These are phyloP conservation scores for Anoura caudifer DNA, from an alignment of 2,113 vertebrate genomes.

Conservation along the genomic window DNA sequence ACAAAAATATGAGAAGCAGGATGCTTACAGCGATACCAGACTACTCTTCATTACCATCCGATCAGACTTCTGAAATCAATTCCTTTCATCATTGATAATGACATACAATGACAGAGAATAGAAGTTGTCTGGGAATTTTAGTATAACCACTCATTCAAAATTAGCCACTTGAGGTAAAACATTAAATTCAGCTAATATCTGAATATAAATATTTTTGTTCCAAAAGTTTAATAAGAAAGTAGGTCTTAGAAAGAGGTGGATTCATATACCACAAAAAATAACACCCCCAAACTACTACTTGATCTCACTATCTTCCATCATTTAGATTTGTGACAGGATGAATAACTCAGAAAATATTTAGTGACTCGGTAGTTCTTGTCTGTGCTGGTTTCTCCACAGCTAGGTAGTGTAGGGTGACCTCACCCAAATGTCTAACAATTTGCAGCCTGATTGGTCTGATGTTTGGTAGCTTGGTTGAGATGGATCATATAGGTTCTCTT, in stretches of 20 bases:
- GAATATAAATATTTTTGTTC: not conserved
- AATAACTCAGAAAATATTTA: not conserved
- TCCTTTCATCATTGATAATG: constrained; percentile 76
- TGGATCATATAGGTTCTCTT: not conserved
- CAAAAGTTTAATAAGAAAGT: not conserved
- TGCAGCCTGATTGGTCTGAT: not conserved
- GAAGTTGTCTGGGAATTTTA: constrained; percentile 70
- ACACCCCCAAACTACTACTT: not conserved
- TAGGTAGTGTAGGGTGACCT: not conserved
- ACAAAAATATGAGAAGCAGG: constrained; percentile 58
- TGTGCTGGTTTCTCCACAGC: not conserved
- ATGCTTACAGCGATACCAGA: constrained; percentile 27
- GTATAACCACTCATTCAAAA: constrained; percentile 51
- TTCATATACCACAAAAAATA: not conserved
- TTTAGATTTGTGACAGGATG: not conserved
- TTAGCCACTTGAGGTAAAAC: constrained; percentile 1
- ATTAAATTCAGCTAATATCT: not conserved
- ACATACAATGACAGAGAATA: constrained; percentile 69
- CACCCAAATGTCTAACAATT: not conserved
- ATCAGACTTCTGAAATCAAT: constrained; percentile 75
- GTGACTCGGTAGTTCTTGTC: not conserved
- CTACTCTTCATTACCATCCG: constrained; percentile 70
- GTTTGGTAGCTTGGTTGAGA: not conserved
- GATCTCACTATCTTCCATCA: not conserved
- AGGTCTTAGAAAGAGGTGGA: not conserved